phyloP scores from a whole-genome alignment of 1,140 invertebrate genomes.

The Ruditapes philippinarum region DNA sequence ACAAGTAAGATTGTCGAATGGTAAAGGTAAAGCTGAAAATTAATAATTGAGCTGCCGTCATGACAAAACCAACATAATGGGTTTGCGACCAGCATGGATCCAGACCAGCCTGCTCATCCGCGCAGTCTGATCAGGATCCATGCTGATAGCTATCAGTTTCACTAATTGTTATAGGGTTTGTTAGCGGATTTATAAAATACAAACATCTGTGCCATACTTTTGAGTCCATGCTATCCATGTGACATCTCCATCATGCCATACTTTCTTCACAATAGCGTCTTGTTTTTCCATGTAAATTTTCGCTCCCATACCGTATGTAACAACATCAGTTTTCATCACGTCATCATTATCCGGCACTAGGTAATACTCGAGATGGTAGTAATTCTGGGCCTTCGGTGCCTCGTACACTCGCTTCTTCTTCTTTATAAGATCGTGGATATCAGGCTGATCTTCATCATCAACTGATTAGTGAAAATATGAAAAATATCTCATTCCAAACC shows the following conservation, averaged over 20 bases:
- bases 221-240: constrained; percentile 86
- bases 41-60: too few species aligned
- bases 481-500: too few species aligned
- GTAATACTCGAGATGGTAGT: constrained; percentile 85
- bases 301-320: constrained; percentile 83
- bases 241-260: constrained; percentile 84
- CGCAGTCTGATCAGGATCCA: too few species aligned
- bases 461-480: constrained; percentile 67
- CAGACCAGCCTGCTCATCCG: too few species aligned
- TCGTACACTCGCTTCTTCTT: constrained; percentile 82
- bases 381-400: constrained; percentile 82
- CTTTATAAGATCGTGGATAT: constrained; percentile 78
- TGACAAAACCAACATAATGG: too few species aligned
- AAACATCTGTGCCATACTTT: constrained; percentile 72
- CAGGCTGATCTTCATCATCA: constrained; percentile 80
- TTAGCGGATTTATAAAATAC: too few species aligned
- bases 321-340: constrained; percentile 83
- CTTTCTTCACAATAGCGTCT: constrained; percentile 82
- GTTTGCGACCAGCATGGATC: too few species aligned
- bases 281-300: constrained; percentile 84
- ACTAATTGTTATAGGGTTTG: too few species aligned
- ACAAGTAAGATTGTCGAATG: too few species aligned
- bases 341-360: constrained; percentile 82
- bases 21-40: too few species aligned
- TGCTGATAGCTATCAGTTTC: too few species aligned